These are phyloP conservation scores for Drosophila repleta DNA, from an alignment of 1,140 invertebrate species.

Conservation along the genomic window DNA sequence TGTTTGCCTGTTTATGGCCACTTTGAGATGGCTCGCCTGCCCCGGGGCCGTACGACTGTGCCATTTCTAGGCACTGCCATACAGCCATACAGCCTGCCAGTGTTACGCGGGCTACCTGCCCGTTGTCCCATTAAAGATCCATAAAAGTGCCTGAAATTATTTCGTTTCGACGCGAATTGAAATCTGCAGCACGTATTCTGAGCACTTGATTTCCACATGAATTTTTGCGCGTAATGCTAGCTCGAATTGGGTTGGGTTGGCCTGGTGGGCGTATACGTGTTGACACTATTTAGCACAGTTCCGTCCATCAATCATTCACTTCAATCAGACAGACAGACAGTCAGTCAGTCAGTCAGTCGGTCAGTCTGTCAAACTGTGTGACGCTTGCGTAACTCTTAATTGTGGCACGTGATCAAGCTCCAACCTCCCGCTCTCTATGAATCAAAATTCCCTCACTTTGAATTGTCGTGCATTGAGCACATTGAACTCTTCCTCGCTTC, in stretches of 20 bases:
- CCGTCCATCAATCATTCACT: conserved; percentile 67
- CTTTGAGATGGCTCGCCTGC: conserved; percentile 45
- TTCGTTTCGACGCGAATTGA: conserved; percentile 42
- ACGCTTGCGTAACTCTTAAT: conserved; percentile 50
- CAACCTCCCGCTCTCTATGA: neutral
- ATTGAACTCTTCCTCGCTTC: conserved; percentile 51
- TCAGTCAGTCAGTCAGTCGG: conserved; percentile 3
- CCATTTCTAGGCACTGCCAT: conserved; percentile 53
- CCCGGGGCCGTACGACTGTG: conserved; percentile 49
- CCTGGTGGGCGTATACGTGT: conserved; percentile 43
- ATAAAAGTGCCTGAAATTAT: conserved; percentile 62
- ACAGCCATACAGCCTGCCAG: conserved; percentile 60
- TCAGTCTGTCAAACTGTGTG: conserved; percentile 19
- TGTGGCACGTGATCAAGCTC: conserved; percentile 53
- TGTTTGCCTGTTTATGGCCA: conserved; percentile 58
- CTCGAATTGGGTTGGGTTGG: conserved; percentile 31
- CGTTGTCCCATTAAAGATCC: conserved; percentile 58
- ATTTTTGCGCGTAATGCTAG: conserved; percentile 61
- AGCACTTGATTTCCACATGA: conserved; percentile 49
- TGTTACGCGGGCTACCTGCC: conserved; percentile 54
- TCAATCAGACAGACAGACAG: neutral
- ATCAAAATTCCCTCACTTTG: conserved; percentile 2
- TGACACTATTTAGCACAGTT: conserved; percentile 66
- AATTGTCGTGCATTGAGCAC: conserved; percentile 54
- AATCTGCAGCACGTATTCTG: conserved; percentile 62